These are phyloP conservation scores for Phocides pigmalion DNA, from an alignment of 1,140 invertebrate genomes.

Conservation along the genomic window DNA sequence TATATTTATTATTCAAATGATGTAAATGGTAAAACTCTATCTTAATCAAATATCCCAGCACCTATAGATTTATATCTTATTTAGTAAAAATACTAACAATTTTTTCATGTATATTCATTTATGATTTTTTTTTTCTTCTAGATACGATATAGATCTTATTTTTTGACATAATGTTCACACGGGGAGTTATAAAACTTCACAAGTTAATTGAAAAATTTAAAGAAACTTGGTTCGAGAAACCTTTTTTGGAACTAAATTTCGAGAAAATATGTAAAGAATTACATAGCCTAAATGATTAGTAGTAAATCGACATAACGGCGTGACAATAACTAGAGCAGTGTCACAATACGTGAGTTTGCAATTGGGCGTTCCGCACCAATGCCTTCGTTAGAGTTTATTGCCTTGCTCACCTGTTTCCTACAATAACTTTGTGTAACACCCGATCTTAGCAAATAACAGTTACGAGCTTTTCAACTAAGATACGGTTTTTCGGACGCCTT, in stretches of 20 bases:
- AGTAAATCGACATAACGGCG: background rate
- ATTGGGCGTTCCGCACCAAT: conserved; percentile 47
- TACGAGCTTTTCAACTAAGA: conserved; percentile 19
- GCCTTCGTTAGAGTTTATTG: conserved; percentile 47
- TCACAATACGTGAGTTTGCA: conserved; percentile 44
- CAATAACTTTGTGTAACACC: conserved; percentile 36
- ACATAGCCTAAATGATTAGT: background rate
- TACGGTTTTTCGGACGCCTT: conserved; percentile 19
- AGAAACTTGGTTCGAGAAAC: too few relatives aligned
- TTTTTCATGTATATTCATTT: too few relatives aligned
- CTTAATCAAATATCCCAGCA: too few relatives aligned
- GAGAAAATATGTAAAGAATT: too few relatives aligned
- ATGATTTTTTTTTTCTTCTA: too few relatives aligned
- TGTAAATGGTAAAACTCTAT: background rate
- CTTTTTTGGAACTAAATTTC: too few relatives aligned
- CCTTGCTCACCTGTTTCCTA: conserved; percentile 39
- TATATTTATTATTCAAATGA: background rate
- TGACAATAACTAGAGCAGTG: conserved; percentile 46
- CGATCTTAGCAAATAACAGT: conserved; percentile 25
- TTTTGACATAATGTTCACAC: too few relatives aligned
- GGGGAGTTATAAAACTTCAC: too few relatives aligned
- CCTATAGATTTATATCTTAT: too few relatives aligned
- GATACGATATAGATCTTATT: too few relatives aligned
- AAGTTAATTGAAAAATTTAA: too few relatives aligned
- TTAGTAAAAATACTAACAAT: too few relatives aligned